Base-by-base conservation (phyloP, 2,888 invertebrate genomes). In the Dione vanillae region DNA sequence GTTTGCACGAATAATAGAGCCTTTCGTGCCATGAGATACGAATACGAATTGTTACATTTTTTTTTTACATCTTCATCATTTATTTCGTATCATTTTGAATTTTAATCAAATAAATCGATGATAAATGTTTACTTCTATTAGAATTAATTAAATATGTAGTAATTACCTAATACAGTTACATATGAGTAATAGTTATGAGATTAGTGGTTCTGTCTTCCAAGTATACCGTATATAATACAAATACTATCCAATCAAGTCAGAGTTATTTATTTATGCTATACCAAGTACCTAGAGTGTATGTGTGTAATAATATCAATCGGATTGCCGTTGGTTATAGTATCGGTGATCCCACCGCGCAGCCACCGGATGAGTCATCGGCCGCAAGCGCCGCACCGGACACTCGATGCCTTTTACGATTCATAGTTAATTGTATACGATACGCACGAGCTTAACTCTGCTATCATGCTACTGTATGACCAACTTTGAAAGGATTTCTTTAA, bases 351-450 rank as follows among this genome's bases (percentile, higher is more conserved):
- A 75, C 73, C 66, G 75, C 75, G 70, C 78, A 74, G 74, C 75
- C 75, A 73, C 71, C 72, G 70, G 72, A 73, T 79, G 78, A 79
- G 77, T 79, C 79, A 78, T 69, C 72, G 71, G 66, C 67, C 74
- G 73, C 75, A 65, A 75, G 74, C 74, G 72, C 73, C 71, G 67
- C 74, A 73, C 72, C 75, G 75, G 75, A 71, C 73, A 72, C 73
- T 70, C 67, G 65, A 74, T 62, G 73, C 75, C 67, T 66, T 65
- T 61, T 71, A 72, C 62, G 73, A 67, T 67, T 69, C 64, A 72
- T 51, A 59, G 52, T 67, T 70, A 69, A 49, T 68, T 67, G 47
- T 68, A 69, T 64, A 66, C 65, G 54, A 65, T 72, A 72, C 73
- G 67, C 71, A 68, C 66, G 49, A 58, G 66, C 64, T 73, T 69